Evolutionary conservation across 2,113 vertebrate genomes (phyloP), one percentile per base, ranked within the genome.

Genomic region (Mormyrus lacerda): DNA sequence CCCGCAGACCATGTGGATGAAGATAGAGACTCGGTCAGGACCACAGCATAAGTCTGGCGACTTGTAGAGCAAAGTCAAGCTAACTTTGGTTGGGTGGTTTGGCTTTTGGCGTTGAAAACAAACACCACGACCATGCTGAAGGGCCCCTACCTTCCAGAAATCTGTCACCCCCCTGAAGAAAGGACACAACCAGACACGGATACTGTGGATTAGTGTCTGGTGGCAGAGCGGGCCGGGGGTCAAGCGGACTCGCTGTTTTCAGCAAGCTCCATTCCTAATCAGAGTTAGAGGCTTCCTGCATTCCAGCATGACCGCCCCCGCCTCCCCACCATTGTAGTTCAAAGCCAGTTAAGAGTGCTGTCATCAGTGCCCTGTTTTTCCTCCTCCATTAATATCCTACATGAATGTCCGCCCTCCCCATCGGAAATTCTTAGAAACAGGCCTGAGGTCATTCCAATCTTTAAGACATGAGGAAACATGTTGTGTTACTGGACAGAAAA

Each of bases 231-330:
- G 87, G 79, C 55, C 48, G 47, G 85, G 90, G 85, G 90, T 90
- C 69, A 91, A 88, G 51, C 45, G 69, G 61, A 58, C 45, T 69
- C 35, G n/a, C 69, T 89, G 83, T 90, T 89, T 91, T 91, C 89
- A 88, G 89, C 35, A 5, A 10, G n/a, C 65, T 85, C 82, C 83
- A 45, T 87, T 84, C 89, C 85, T 90, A 88, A 85, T 90, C 89
- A 90, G 76, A 90, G 17, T 69, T 83, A 89, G 84, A 55, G 51
- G 39, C 51, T 82, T 90, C 85, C 89, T 87, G 45, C 58, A 87
- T 87, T 87, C 85, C 47, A 39, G 24, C 27, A 35, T 53, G 50
- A 11, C n/a, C 27, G 4, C 27, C 50, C 50, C 17, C 27, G 4
- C n/a, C 48, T 2, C 39, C 42, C 1, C 19, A 0, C 79, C 79